Conservation (phyloP, 64 coral and sea anemone genomes). For the Stichodactyla mertensii region DNA sequence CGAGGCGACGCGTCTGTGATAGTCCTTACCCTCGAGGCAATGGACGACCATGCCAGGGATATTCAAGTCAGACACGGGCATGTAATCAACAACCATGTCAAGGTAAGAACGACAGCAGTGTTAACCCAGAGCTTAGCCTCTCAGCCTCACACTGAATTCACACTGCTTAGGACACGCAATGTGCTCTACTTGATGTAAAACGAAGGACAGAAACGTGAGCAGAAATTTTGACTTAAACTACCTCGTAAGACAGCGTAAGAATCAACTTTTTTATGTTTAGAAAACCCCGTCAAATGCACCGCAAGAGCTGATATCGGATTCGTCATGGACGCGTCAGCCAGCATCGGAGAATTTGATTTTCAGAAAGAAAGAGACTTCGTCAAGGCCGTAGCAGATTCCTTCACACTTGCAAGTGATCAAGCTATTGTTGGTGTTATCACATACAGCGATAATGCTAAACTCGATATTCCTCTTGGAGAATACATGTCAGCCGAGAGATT, state of each 20-base stretch:
- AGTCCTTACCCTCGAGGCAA: slow-evolving; percentile 48
- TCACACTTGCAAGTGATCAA: slow-evolving; percentile 30
- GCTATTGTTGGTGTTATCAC: slow-evolving; percentile 48
- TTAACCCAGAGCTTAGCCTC: not conserved
- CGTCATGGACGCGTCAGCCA: slow-evolving; percentile 66
- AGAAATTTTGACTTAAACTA: not conserved
- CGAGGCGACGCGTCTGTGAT: slow-evolving; percentile 31
- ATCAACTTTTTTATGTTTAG: not conserved
- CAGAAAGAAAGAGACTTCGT: slow-evolving; percentile 71
- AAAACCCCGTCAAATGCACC: slow-evolving; percentile 4
- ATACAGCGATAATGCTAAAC: slow-evolving; percentile 52
- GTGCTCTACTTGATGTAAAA: too few relatives aligned
- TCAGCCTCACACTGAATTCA: not conserved
- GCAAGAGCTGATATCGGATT: slow-evolving; percentile 58
- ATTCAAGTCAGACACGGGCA: not conserved
- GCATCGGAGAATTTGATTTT: slow-evolving; percentile 62
- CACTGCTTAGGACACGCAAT: too few relatives aligned
- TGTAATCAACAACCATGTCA: slow-evolving; percentile 47
- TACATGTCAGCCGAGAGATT: slow-evolving; percentile 43
- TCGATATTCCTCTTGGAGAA: slow-evolving; percentile 54
- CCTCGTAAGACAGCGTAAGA: not conserved
- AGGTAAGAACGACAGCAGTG: not conserved
- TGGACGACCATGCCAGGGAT: slow-evolving; percentile 29
- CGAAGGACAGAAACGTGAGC: not conserved
- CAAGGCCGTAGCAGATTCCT: slow-evolving; percentile 54